Percentiles rank a stretch among this genome's conserved stretches.
Evolutionary conservation across 2,888 invertebrate genomes (phyloP).

Genomic region (Litoditis marina): DNA sequence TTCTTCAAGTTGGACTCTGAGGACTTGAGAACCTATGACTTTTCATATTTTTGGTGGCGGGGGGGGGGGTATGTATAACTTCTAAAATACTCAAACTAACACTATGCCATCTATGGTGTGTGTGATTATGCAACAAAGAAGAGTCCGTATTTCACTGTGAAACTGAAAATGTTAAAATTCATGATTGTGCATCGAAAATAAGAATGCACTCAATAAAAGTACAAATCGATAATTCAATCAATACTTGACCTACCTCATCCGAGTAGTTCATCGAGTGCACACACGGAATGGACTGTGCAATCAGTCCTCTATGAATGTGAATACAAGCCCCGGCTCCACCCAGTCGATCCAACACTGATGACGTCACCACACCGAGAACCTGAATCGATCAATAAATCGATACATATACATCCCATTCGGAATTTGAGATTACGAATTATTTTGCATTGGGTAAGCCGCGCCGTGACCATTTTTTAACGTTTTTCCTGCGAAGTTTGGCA

Average conservation of each 20-base stretch:
- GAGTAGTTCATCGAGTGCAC: slow-evolving; percentile 44
- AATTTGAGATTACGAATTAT: neutral
- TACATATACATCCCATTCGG: too few species aligned
- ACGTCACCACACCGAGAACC: slow-evolving; percentile 30
- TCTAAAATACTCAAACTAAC: neutral
- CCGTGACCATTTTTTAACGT: too few species aligned
- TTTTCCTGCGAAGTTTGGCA: too few species aligned
- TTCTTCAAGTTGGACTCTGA: too few species aligned
- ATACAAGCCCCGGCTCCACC: slow-evolving; percentile 70
- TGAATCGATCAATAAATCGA: neutral
- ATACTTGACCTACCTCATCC: slow-evolving; percentile 18
- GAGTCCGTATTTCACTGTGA: too few species aligned
- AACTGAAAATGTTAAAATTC: too few species aligned
- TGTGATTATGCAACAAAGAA: neutral
- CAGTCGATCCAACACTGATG: slow-evolving; percentile 70
- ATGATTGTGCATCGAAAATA: neutral
- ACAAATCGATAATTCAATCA: neutral
- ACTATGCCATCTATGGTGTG: neutral
- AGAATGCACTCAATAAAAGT: neutral
- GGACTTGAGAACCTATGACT: too few species aligned
- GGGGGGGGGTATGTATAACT: neutral
- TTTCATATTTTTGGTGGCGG: too few species aligned
- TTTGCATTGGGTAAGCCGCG: too few species aligned
- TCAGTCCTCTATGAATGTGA: slow-evolving; percentile 50
- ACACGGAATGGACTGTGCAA: slow-evolving; percentile 44